Conservation (phyloP, 2,888 invertebrate genomes). For the Tiliacea aurago region DNA sequence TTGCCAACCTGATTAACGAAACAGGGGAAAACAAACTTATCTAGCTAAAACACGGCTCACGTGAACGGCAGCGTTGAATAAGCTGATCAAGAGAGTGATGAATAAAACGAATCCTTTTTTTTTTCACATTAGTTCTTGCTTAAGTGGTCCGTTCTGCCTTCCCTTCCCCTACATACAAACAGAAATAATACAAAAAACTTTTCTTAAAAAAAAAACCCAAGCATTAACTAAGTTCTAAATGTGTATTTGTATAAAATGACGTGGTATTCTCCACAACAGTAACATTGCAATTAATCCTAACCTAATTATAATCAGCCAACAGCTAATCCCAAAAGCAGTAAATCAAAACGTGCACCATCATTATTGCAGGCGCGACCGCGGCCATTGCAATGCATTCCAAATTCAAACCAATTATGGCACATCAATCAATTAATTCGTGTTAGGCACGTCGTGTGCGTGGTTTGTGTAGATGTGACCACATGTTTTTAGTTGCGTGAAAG, state of each 20-base stretch:
- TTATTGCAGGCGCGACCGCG: conserved; percentile 17
- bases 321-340: conserved; percentile 19
- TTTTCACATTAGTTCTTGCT: too few species aligned
- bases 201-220: too few species aligned
- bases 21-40: too few species aligned
- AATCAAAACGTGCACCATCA: conserved; percentile 18
- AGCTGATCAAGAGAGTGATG: too few species aligned
- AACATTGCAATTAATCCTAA: background rate
- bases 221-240: too few species aligned
- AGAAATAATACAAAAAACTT: too few species aligned
- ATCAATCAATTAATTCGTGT: conserved; percentile 52
- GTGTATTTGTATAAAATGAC: too few species aligned
- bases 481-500: background rate
- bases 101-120: too few species aligned
- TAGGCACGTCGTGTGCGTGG: background rate
- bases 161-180: too few species aligned
- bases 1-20: background rate
- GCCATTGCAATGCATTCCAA: conserved; percentile 41
- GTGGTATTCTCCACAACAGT: background rate
- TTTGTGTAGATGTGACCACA: background rate
- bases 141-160: too few species aligned
- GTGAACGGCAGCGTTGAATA: background rate
- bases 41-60: background rate
- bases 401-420: conserved; percentile 57
- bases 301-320: background rate